Evolutionary conservation across 2,888 invertebrate genomes (phyloP).

Genomic region (Psylliodes chrysocephalus): DNA sequence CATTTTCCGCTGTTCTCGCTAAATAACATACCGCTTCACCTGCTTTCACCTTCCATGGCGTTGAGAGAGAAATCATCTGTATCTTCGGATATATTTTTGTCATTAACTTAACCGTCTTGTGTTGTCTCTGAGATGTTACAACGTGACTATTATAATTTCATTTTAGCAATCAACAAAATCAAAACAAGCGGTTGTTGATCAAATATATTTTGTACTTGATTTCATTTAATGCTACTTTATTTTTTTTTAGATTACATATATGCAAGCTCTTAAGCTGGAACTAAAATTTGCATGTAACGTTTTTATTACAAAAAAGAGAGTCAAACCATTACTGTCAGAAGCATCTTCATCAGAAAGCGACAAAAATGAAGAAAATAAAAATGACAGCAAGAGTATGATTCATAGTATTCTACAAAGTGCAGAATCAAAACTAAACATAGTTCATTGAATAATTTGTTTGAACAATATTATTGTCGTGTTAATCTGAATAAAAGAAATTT

Average conservation of each 20-base stretch:
- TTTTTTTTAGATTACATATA: conserved; percentile 71
- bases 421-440: conserved; percentile 40
- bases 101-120: too few species aligned
- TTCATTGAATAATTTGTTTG: background rate
- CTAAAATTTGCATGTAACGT: conserved; percentile 78
- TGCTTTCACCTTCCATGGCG: too few species aligned
- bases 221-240: background rate
- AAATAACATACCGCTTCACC: too few species aligned
- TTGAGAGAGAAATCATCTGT: too few species aligned
- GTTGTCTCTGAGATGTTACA: too few species aligned
- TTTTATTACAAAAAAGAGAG: conserved; percentile 79
- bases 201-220: too few species aligned
- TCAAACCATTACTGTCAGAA: conserved; percentile 51
- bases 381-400: conserved; percentile 46
- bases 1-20: too few species aligned
- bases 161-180: too few species aligned
- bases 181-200: too few species aligned
- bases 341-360: conserved; percentile 39
- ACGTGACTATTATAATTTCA: too few species aligned
- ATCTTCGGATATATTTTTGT: too few species aligned
- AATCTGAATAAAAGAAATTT: too few species aligned
- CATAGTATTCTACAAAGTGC: conserved; percentile 51
- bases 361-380: conserved; percentile 57
- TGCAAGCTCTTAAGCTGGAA: conserved; percentile 77
- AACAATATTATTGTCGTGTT: background rate